A percentile compares a stretch with the other conserved stretches of the same genome.
Conservation (phyloP, 2,888 invertebrate species). For the Smittia sp. region DNA sequence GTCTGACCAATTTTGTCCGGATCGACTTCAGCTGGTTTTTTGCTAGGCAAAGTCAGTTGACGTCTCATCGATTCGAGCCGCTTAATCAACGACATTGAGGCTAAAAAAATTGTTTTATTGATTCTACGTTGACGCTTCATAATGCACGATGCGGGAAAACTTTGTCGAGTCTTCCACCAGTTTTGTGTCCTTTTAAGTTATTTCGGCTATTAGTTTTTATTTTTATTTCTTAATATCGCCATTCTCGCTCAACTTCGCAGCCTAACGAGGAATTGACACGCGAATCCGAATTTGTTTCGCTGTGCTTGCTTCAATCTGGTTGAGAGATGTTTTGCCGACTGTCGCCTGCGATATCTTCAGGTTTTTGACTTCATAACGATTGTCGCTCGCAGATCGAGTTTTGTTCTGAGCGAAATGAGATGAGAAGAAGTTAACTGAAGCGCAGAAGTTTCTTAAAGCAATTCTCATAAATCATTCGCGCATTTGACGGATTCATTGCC, state of each 20-base stretch:
- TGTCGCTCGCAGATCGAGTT: neutral
- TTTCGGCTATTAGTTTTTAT: constrained; percentile 23
- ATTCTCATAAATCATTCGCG: constrained; percentile 21
- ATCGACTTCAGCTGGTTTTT: no score
- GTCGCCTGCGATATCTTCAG: constrained; percentile 10
- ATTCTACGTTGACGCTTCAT: neutral
- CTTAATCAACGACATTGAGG: no score
- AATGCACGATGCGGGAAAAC: neutral
- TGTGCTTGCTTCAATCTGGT: neutral
- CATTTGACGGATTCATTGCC: constrained; percentile 6
- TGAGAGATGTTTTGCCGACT: neutral
- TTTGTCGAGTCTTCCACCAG: neutral
- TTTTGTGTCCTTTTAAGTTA: neutral
- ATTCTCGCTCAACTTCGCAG: neutral
- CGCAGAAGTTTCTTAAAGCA: neutral
- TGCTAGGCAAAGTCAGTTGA: no score
- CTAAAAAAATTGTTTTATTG: no score
- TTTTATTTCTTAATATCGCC: constrained; percentile 35
- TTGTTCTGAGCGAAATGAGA: no score
- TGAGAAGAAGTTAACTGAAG: no score
- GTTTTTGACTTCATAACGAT: constrained; percentile 17
- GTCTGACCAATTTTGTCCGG: no score
- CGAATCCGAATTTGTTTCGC: constrained; percentile 13
- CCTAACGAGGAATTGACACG: constrained; percentile 31
- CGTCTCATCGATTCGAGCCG: no score